A percentile compares a stretch with the other conserved stretches of the same genome.
These are phyloP conservation scores for Monarcha castaneiventris DNA, from an alignment of 2,113 vertebrate genomes.

Conservation along the genomic window DNA sequence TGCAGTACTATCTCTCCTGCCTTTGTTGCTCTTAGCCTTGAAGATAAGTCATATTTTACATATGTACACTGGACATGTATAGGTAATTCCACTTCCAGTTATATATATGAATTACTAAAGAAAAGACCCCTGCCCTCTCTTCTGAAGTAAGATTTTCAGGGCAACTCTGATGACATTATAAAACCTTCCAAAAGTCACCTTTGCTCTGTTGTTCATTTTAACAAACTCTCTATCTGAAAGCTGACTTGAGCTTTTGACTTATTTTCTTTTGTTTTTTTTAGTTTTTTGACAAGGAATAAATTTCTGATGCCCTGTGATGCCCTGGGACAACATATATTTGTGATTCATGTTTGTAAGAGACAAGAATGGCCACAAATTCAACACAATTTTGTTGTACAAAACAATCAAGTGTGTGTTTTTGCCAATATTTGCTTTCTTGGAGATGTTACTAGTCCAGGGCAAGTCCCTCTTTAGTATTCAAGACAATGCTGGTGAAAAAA, in stretches of 20 bases:
- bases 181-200: slow-evolving; percentile 8
- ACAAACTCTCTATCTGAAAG: background rate
- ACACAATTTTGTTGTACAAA: background rate
- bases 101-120: background rate
- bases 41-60: background rate
- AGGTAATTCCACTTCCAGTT: background rate
- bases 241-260: background rate
- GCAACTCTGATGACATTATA: background rate
- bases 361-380: slow-evolving; percentile 25
- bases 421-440: slow-evolving; percentile 39
- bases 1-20: background rate
- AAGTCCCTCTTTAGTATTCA: slow-evolving; percentile 10
- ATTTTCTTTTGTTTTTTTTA: background rate
- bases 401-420: slow-evolving; percentile 42
- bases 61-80: background rate
- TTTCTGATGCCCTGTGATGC: background rate
- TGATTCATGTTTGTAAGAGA: slow-evolving; percentile 35
- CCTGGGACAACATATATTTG: slow-evolving; percentile 14
- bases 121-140: background rate
- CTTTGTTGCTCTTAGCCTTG: background rate
- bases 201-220: background rate
- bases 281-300: background rate
- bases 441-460: slow-evolving; percentile 19
- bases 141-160: background rate
- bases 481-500: background rate